Base-by-base conservation (phyloP, 2,888 invertebrate genomes). In the Isotomurus palustris region DNA sequence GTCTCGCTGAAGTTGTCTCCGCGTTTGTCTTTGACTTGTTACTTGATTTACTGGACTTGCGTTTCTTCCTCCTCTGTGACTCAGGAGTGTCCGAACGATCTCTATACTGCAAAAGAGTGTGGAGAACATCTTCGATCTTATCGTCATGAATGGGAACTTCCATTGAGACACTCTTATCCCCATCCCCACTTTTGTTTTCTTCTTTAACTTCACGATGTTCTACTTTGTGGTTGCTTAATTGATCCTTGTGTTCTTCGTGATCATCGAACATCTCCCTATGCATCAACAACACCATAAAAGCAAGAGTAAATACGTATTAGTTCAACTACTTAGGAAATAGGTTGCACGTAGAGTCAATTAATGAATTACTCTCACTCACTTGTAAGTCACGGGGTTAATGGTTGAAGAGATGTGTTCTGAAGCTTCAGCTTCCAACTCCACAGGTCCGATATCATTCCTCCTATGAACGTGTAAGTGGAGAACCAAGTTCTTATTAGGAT, bases 141-240 rank as follows among this genome's bases (percentile, higher is more conserved):
- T 70, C 67, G 51, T 70, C 65, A 48, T 66, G 67, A 53, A 70
- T 66, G 38, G 68, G 70, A 17, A 63, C 60, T 44, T 70, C 70
- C 70, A 70, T 70, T 53, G 67, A 67, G 3, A 62, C 53, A 38
- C 66, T 68, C 60, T 68, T 70, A 58, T 66, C 61, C 2, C 24
- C 44, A 24, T 49, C 52, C 43, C 55, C 28, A 25, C 44, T 43
- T 17, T 56, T 22, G n/a, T 47, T 40, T 12, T 58, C 49, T 24
- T 49, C 32, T 22, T 28, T 10, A n/a, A 35, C 17, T 10, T 5
- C 17, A 21, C 14, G 47, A 29, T 28, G n/a, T n/a, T n/a, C n/a
- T n/a, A n/a, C n/a, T n/a, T n/a, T 45, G n/a, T 40, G 10, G 40
- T 10, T 19, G 17, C 40, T 40, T 40, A 6, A 6, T n/a, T 40